Base-by-base conservation (phyloP, 2,113 vertebrate genomes). In the Forbesichthys agassizii region DNA sequence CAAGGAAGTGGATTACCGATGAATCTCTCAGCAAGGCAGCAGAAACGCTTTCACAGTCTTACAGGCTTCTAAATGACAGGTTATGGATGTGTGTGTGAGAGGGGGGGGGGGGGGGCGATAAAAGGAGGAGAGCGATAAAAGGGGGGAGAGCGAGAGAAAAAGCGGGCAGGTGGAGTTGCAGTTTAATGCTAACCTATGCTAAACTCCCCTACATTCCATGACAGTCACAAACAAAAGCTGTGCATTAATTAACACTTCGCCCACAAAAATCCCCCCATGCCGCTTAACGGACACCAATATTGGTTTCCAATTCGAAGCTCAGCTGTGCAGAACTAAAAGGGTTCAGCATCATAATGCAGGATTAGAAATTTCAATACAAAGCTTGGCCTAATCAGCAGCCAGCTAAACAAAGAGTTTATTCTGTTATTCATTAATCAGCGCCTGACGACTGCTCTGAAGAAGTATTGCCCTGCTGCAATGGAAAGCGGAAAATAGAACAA, bases 251-350 rank as follows among this genome's bases (percentile, higher is more conserved):
- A 36, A 42, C 33, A 42, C 33, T 58, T 8, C 27, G 12, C 18
- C 27, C 11, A 10, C 18, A 27, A 33, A 27, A 58, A 20, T 33
- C 11, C 56, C 10, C 4, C 42, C 27, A 14, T 60, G 6, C 18
- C 14, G 14, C 33, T 61, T 61, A 18, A 62, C 46, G 12, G 61
- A 11, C 16, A 11, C 16, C 46, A 62, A 62, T 62, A 62, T 62
- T 20, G 14, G 5, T 62, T 47, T 20, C 61, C 42, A 62, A 48
- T 48, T 20, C 20, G 20, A 62, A 16, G 11, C n/a, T 47, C 46
- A 62, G 48, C 4, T 18, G n/a, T 20, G 9, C 9, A 12, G 48
- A 16, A 42, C 42, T 48, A 12, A 42, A 10, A 27, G 27, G 27
- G 3, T 54, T 13, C 7, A 16, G 53, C 53, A 6, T n/a, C 53